Evolutionary conservation across 2,888 invertebrate genomes (phyloP).

Genomic region (Emesis russula): DNA sequence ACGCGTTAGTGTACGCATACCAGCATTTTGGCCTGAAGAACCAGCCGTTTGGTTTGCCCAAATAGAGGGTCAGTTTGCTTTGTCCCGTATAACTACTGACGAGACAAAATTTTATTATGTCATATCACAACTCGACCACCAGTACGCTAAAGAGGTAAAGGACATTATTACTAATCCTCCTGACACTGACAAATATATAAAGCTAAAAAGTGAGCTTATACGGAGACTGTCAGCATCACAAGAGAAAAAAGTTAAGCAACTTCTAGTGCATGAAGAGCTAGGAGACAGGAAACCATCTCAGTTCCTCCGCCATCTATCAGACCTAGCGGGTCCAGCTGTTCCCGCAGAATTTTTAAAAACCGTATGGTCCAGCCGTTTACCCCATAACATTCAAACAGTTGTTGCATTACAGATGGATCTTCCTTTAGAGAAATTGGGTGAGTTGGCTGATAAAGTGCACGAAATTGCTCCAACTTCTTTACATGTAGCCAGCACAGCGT

Average conservation of each 20-base stretch:
- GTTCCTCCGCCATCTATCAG: constrained; percentile 68
- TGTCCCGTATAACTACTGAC: constrained; percentile 75
- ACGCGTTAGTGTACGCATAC: neutral
- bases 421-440: neutral
- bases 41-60: constrained; percentile 84
- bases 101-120: constrained; percentile 80
- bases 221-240: constrained; percentile 28
- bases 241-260: constrained; percentile 73
- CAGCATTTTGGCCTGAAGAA: constrained; percentile 36
- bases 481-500: no score
- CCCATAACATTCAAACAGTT: neutral
- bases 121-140: constrained; percentile 62
- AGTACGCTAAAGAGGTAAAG: constrained; percentile 70
- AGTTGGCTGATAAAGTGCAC: no score
- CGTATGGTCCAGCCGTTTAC: neutral
- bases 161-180: constrained; percentile 71
- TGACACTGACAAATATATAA: neutral
- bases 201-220: neutral
- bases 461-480: no score
- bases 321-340: constrained; percentile 59
- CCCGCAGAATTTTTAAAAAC: constrained; percentile 18
- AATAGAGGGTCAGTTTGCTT: constrained; percentile 83
- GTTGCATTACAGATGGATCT: neutral
- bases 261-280: constrained; percentile 73
- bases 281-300: constrained; percentile 81